phyloP scores from a whole-genome alignment of 2,113 vertebrate genomes.

The Murina feae region DNA sequence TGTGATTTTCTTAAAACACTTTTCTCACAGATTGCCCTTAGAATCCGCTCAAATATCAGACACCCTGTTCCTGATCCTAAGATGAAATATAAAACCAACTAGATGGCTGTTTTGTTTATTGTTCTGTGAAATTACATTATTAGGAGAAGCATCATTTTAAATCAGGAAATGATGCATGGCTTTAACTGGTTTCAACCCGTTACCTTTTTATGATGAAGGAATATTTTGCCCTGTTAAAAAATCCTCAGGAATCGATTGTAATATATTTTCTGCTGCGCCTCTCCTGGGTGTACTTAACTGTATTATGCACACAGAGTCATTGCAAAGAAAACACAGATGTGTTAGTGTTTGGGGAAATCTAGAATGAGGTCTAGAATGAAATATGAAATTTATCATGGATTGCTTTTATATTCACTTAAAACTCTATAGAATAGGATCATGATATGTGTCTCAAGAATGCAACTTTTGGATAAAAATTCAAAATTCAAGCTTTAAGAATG shows the following conservation, averaged over 20 bases:
- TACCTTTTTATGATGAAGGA: conserved; percentile 61
- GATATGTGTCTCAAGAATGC: background rate
- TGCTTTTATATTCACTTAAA: background rate
- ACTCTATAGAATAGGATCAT: background rate
- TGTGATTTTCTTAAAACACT: conserved; percentile 55
- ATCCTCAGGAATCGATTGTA: background rate
- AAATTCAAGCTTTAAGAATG: background rate
- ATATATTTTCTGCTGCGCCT: conserved; percentile 3
- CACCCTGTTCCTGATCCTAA: conserved; percentile 43
- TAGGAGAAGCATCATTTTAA: conserved; percentile 66
- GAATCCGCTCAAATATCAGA: conserved; percentile 56
- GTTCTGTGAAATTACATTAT: conserved; percentile 76
- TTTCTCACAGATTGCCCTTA: conserved; percentile 43
- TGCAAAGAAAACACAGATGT: background rate
- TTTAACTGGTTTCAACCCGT: conserved; percentile 42
- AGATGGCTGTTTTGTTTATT: conserved; percentile 68
- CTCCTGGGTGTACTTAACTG: background rate
- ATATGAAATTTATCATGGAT: background rate
- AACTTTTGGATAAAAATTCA: background rate
- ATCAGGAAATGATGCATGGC: conserved; percentile 64
- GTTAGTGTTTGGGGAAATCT: background rate
- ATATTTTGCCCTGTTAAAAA: conserved; percentile 48
- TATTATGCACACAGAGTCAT: background rate
- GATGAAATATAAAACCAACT: conserved; percentile 64
- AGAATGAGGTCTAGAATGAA: background rate